Evolutionary conservation across 1,140 invertebrate genomes (phyloP).

Genomic region (Vanessa atalanta): DNA sequence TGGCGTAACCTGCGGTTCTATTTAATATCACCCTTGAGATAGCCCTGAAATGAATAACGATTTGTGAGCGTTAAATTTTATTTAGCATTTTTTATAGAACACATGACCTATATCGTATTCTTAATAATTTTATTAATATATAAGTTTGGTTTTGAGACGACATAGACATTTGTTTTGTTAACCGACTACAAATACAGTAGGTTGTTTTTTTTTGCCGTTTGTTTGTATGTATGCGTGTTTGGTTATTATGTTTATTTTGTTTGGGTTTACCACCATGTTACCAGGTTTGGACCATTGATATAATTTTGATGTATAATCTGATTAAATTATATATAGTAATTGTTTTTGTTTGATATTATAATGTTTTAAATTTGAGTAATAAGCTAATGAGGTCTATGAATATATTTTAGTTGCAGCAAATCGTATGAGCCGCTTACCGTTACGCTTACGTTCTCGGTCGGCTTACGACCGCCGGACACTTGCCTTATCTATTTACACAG

Average conservation of each 20-base stretch:
- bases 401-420: slow-evolving; percentile 18
- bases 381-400: not conserved
- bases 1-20: slow-evolving; percentile 35
- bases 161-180: too few species aligned
- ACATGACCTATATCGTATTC: slow-evolving; percentile 4
- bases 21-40: slow-evolving; percentile 41
- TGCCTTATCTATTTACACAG: slow-evolving; percentile 40
- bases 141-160: too few species aligned
- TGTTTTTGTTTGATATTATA: not conserved
- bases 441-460: slow-evolving; percentile 17
- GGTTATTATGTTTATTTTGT: too few species aligned
- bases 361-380: not conserved
- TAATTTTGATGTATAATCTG: too few species aligned
- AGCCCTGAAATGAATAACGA: slow-evolving; percentile 21
- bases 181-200: too few species aligned
- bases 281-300: too few species aligned
- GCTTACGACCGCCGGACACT: slow-evolving; percentile 29
- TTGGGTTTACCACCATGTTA: too few species aligned
- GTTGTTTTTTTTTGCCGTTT: too few species aligned
- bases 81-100: slow-evolving; percentile 12
- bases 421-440: slow-evolving; percentile 36
- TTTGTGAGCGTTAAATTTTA: slow-evolving; percentile 30
- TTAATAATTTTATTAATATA: not conserved
- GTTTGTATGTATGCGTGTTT: too few species aligned
- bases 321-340: too few species aligned